Evolutionary conservation across 2,113 vertebrate species (phyloP), one percentile per base, ranked within the genome.

Genomic region (Platysteira castanea): DNA sequence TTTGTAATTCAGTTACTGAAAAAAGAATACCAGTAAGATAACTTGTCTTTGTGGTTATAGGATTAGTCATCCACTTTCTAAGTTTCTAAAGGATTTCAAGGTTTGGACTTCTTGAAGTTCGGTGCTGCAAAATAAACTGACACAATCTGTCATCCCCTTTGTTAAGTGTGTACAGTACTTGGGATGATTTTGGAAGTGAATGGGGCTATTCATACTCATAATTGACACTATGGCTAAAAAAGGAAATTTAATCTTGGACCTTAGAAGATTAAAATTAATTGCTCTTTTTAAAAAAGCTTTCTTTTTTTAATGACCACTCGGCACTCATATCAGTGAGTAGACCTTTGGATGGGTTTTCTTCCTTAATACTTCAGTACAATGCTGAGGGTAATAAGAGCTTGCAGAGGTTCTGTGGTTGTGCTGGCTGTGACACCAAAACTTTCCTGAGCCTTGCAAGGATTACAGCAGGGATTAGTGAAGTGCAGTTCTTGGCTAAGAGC

Each of bases 1-100:
- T 90, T 94, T 97, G 81, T 93, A 97, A 92, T 96, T 95, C 73
- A 91, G 75, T 97, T 97, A 76, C 33, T 92, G 90, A 78, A 91
- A 76, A 71, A 91, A 69, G 27, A 60, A 35, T 26, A 77, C 6
- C 5, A 53, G 54, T 74, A 70, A 94, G 49, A 82, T 79, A 89
- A 79, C 77, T 92, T 89, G 46, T 91, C 44, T 71, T 90, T 82
- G 76, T 95, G 91, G 69, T 73, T 95, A 57, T 78, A 84, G 83
- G 84, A 96, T 96, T 96, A 94, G 84, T 80, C 84, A 96, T 53
- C 57, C 65, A 17, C 88, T 93, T 93, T 91, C 67, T 47, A 49
- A 86, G 61, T 91, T 85, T 76, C 70, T 85, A 53, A 88, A 92
- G 73, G 54, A 87, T 87, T 87, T 90, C 85, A 83, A 63, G 60